phyloP scores from a whole-genome alignment of 2,113 vertebrate species.

The Solenodon paradoxus region DNA sequence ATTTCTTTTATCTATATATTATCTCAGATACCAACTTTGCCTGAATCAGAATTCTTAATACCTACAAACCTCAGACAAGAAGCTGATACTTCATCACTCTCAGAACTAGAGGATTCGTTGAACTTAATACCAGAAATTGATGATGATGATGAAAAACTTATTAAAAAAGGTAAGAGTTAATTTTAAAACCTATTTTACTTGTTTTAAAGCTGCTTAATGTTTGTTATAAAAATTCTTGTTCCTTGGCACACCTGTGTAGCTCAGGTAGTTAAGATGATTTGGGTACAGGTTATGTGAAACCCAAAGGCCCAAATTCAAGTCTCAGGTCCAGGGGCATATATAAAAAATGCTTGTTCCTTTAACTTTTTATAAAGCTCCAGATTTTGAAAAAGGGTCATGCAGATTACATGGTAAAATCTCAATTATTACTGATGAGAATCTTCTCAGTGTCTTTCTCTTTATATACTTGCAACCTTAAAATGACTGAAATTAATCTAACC shows the following conservation, averaged over 20 bases:
- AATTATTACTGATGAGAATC: background rate
- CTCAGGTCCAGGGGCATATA: background rate
- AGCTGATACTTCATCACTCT: conserved; percentile 48
- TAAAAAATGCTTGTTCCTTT: conserved; percentile 32
- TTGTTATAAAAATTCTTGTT: conserved; percentile 28
- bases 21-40: conserved; percentile 77
- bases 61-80: conserved; percentile 22
- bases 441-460: conserved; percentile 24
- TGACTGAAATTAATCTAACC: background rate
- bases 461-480: background rate
- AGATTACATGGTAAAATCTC: background rate
- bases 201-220: background rate
- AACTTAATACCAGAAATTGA: conserved; percentile 72
- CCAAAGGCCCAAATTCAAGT: background rate
- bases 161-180: conserved; percentile 72
- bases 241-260: too few relatives aligned
- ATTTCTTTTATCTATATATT: conserved; percentile 45
- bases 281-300: background rate
- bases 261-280: too few relatives aligned
- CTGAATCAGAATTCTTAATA: conserved; percentile 60
- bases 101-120: conserved; percentile 71
- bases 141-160: conserved; percentile 59
- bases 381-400: background rate
- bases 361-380: background rate
- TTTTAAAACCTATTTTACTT: conserved; percentile 39